Evolutionary conservation across 2,113 vertebrate genomes (phyloP).

Genomic region (Odontophorus gujanensis): DNA sequence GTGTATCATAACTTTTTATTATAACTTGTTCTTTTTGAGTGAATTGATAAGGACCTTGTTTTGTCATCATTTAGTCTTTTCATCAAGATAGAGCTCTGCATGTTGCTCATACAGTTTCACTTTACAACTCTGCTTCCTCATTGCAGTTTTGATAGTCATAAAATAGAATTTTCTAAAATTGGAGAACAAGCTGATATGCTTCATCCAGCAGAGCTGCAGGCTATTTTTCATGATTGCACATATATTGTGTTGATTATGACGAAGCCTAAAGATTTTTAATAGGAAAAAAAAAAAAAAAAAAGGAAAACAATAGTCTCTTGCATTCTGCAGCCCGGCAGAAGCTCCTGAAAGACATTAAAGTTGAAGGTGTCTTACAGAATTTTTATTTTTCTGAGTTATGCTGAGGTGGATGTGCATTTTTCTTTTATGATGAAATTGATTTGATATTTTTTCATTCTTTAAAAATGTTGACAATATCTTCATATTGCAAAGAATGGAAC

Average conservation of each 20-base stretch:
- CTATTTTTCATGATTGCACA: conserved; percentile 67
- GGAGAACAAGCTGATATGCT: conserved; percentile 56
- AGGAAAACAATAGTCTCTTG: not conserved
- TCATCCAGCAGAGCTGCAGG: conserved; percentile 53
- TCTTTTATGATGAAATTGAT: not conserved
- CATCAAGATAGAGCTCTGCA: not conserved
- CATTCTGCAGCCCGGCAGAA: not conserved
- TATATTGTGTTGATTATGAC: conserved; percentile 69
- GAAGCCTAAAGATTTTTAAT: conserved; percentile 53
- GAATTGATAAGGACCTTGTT: conserved; percentile 39
- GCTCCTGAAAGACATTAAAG: conserved; percentile 5
- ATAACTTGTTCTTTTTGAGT: not conserved
- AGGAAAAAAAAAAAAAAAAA: not conserved
- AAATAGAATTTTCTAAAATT: conserved; percentile 66
- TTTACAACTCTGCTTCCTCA: conserved; percentile 14
- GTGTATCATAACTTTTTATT: conserved; percentile 20
- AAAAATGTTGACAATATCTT: not conserved
- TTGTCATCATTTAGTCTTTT: conserved; percentile 45
- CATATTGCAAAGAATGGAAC: not conserved
- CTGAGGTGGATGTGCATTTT: not conserved
- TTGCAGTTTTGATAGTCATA: conserved; percentile 31
- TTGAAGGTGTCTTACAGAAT: not conserved
- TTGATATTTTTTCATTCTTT: not conserved
- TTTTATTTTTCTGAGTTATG: not conserved
- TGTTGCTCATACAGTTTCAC: conserved; percentile 16